These are phyloP conservation scores for Hipparchia semele DNA, from an alignment of 2,888 invertebrate genomes.

Conservation along the genomic window DNA sequence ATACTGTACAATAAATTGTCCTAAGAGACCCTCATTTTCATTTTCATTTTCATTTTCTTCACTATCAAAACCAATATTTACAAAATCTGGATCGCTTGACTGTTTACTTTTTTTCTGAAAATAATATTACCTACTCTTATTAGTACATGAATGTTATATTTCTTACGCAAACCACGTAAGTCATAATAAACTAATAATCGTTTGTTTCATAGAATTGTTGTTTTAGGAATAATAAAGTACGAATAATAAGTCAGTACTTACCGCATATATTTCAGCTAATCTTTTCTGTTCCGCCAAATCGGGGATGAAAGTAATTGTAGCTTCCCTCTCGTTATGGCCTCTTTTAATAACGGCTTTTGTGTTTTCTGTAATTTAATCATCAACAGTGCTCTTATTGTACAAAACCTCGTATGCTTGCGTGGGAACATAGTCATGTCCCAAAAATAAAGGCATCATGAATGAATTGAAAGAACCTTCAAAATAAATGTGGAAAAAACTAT, in stretches of 20 bases:
- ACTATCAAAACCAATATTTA: constrained; percentile 10
- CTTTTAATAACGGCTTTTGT: constrained; percentile 63
- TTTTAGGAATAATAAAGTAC: too few relatives aligned
- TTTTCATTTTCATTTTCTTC: not conserved
- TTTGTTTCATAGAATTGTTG: too few relatives aligned
- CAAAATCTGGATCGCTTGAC: not conserved
- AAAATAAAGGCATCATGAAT: too few relatives aligned
- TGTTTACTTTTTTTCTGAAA: not conserved
- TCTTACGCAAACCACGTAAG: too few relatives aligned
- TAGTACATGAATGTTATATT: too few relatives aligned
- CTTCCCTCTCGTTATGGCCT: constrained; percentile 67
- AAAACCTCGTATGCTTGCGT: too few relatives aligned
- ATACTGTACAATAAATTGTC: constrained; percentile 82
- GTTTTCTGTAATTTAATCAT: constrained; percentile 62
- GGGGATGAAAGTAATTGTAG: constrained; percentile 83
- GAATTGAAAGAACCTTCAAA: too few relatives aligned
- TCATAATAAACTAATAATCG: too few relatives aligned
- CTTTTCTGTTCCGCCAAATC: constrained; percentile 82
- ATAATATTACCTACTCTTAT: not conserved
- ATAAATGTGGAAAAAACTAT: too few relatives aligned
- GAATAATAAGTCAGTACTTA: constrained; percentile 39
- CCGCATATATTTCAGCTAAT: constrained; percentile 72
- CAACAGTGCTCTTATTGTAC: too few relatives aligned
- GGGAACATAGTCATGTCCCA: too few relatives aligned
- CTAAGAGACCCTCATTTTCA: constrained; percentile 57